These are phyloP conservation scores for Origma solitaria DNA, from an alignment of 2,113 vertebrate species.

Conservation along the genomic window DNA sequence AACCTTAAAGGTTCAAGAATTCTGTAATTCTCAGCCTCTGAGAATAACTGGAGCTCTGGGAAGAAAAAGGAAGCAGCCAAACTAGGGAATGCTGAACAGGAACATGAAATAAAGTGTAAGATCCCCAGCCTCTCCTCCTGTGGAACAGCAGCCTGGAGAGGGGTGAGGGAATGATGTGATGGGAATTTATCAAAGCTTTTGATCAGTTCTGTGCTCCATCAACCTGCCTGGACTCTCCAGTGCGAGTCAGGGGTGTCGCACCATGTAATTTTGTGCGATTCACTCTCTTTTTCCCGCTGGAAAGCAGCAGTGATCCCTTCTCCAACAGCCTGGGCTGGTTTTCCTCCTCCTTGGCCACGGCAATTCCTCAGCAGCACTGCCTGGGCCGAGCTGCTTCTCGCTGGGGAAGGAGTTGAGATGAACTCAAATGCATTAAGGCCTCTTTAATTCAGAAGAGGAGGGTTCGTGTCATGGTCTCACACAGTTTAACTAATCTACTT, in stretches of 20 bases:
- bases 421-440: not conserved
- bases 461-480: slow-evolving; percentile 27
- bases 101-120: not conserved
- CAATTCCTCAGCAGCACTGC: not conserved
- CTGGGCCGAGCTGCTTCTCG: not conserved
- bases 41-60: not conserved
- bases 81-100: not conserved
- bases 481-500: slow-evolving; percentile 54
- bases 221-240: not conserved
- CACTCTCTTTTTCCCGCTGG: accelerated
- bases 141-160: not conserved
- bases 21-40: not conserved
- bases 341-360: not conserved
- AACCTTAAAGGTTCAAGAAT: accelerated
- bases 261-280: not conserved
- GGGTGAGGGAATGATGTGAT: not conserved
- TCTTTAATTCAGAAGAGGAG: not conserved
- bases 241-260: not conserved
- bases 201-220: not conserved
- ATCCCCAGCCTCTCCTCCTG: not conserved
- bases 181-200: not conserved
- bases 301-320: not conserved
- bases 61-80: not conserved
- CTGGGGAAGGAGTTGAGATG: not conserved
- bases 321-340: not conserved